These are phyloP conservation scores for Spodoptera picta DNA, from an alignment of 2,888 invertebrate genomes.

Conservation along the genomic window DNA sequence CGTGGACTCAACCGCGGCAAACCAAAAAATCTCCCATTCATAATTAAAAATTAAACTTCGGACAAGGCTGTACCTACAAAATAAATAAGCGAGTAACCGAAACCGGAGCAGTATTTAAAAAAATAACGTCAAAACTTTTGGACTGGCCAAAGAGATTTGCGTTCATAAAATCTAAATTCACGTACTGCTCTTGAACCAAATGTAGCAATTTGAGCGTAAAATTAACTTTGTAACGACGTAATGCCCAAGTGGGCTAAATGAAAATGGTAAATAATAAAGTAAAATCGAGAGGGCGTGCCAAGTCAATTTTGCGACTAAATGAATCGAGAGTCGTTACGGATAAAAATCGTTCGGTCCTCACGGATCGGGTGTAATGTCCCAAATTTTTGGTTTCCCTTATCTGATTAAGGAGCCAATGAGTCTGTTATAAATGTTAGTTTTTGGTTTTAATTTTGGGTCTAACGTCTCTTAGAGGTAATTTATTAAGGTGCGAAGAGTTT, in stretches of 20 bases:
- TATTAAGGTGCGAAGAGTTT: background rate
- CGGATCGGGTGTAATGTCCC: constrained; percentile 52
- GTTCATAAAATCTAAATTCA: constrained; percentile 44
- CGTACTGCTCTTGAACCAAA: constrained; percentile 41
- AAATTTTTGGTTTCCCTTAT: constrained; percentile 52
- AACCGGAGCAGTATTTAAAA: constrained; percentile 31
- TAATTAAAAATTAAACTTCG: constrained; percentile 44
- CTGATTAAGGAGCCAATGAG: constrained; percentile 53
- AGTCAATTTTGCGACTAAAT: constrained; percentile 70
- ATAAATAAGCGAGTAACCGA: constrained; percentile 49
- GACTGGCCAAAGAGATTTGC: constrained; percentile 44
- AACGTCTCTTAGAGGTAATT: background rate
- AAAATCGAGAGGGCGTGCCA: constrained; percentile 64
- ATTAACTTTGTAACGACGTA: constrained; percentile 61
- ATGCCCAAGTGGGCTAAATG: constrained; percentile 65
- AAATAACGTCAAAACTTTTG: constrained; percentile 50
- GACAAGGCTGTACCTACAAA: constrained; percentile 25
- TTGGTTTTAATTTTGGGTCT: constrained; percentile 11
- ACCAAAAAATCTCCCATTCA: constrained; percentile 29
- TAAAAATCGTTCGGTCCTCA: constrained; percentile 55
- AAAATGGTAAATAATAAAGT: constrained; percentile 71
- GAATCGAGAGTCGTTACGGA: constrained; percentile 67
- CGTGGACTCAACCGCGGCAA: constrained; percentile 10
- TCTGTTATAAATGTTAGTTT: constrained; percentile 41
- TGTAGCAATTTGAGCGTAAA: constrained; percentile 59